Base-by-base conservation (phyloP, 2,113 vertebrate genomes). In the Cichladusa arquata region DNA sequence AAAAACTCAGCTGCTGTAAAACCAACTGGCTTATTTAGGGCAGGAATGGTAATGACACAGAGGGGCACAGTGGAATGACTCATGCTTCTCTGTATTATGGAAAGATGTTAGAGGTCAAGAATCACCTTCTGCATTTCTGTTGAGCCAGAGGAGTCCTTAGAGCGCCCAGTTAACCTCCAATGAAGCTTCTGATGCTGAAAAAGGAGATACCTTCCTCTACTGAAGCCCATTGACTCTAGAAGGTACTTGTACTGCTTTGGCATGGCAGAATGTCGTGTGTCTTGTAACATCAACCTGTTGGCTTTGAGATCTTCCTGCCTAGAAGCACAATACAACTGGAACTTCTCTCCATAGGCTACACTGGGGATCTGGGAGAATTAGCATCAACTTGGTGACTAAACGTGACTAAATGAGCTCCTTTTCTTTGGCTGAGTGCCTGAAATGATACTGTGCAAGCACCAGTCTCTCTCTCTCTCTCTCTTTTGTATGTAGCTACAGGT, bases 191-290 rank as follows among this genome's bases (percentile, higher is more conserved):
- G 62, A 22, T 50, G 11, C 10, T 77, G 38, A 25, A 66, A 86
- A 76, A 62, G 24, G 22, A 70, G 31, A n/a, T 8, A 28, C 2
- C 7, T 64, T 74, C 7, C 19, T 85, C 8, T 48, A 47, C 22
- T 1, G 3, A 57, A 60, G 24, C 31, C 48, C 3, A 0, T 22
- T 11, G 2, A 12, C 23, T 56, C 47, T 60, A 57, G 23, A 48
- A 58, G 34, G n/a, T 56, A 19, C 8, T 73, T 54, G 13, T n/a
- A 61, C 7, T 40, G 31, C 14, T 17, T 73, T 0, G 0, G 7
- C 0, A 0, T 56, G 22, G 19, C 24, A 64, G n/a, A 80, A 48
- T 3, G 3, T 6, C 0, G 0, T 31, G 17, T 13, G 3, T 48
- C 54, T 51, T 66, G 44, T 8, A 15, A 33, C 26, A 61, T 12